Evolutionary conservation across 2,888 invertebrate genomes (phyloP).

Genomic region (Idaea straminata): DNA sequence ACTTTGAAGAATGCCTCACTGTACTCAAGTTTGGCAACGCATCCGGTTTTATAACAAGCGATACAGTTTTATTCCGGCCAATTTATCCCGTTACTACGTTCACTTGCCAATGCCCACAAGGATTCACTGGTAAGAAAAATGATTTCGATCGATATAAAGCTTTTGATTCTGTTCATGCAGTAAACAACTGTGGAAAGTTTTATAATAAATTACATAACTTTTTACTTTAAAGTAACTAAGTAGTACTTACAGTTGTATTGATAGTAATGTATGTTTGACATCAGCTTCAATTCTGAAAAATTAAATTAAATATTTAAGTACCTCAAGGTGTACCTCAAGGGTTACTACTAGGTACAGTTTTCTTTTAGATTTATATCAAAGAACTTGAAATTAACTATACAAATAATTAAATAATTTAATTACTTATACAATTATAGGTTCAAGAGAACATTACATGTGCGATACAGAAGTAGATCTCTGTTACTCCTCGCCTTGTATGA

Average conservation of each 20-base stretch:
- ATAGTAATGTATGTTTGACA: background rate
- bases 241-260: background rate
- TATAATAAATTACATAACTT: too few species aligned
- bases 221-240: too few species aligned
- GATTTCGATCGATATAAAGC: background rate
- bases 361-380: background rate
- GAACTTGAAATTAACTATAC: background rate
- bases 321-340: constrained; percentile 16
- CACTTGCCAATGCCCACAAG: constrained; percentile 93
- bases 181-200: too few species aligned
- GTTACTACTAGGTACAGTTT: constrained; percentile 6
- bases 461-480: constrained; percentile 98
- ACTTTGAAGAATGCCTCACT: constrained; percentile 95
- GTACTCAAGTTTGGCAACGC: constrained; percentile 96
- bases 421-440: constrained; percentile 74
- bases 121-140: constrained; percentile 86
- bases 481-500: constrained; percentile 95
- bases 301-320: background rate
- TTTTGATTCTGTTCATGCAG: constrained; percentile 6
- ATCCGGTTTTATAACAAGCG: constrained; percentile 92
- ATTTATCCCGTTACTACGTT: constrained; percentile 97
- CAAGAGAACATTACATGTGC: constrained; percentile 93
- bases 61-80: constrained; percentile 94
- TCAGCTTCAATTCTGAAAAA: background rate
- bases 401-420: background rate